Base-by-base conservation (phyloP, 2,113 vertebrate species). In the Natator depressus region DNA sequence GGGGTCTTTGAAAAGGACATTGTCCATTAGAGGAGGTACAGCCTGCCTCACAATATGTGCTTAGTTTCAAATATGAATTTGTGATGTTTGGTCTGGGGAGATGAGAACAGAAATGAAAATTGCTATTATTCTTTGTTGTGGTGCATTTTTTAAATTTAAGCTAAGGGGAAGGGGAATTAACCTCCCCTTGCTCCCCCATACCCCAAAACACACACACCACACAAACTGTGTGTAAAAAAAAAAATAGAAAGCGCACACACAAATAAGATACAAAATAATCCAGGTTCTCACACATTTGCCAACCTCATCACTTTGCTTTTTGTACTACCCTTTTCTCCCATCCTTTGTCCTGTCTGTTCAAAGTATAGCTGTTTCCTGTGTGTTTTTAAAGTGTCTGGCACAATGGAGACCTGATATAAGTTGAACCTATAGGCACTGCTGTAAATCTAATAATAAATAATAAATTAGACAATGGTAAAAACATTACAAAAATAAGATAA, bases 21-120 rank as follows among this genome's bases (percentile, higher is more conserved):
- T 80, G 1, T 87, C 65, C 49, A 49, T 53, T 55, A 72, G 22
- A 72, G 47, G 47, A 46, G 46, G 38, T 1, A 42, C 20, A 75
- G 1, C 81, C 51, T 89, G 20, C 35, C 17, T 91, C 93, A 84
- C 69, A 92, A 87, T 92, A 50, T 20, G 78, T 54, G n/a, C 85
- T 9, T 27, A 22, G 27, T 22, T 83, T 59, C 72, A 10, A 82
- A 87, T 90, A 53, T 8, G 59, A 76, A 20, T 14, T 65, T n/a
- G 8, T 92, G 90, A 87, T 62, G 24, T 13, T 29, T 90, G 42
- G 13, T 78, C 8, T 65, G 86, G 47, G 80, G 20, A 62, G 88
- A 92, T 87, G 1, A 24, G 27, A 75, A 13, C 12, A 83, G 25
- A 88, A 94, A 82, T 83, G 3, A 87, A 80, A 5, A 55, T 82